Evolutionary conservation across 2,888 invertebrate genomes (phyloP).

Genomic region (Scaptodrosophila latifasciaeformis): DNA sequence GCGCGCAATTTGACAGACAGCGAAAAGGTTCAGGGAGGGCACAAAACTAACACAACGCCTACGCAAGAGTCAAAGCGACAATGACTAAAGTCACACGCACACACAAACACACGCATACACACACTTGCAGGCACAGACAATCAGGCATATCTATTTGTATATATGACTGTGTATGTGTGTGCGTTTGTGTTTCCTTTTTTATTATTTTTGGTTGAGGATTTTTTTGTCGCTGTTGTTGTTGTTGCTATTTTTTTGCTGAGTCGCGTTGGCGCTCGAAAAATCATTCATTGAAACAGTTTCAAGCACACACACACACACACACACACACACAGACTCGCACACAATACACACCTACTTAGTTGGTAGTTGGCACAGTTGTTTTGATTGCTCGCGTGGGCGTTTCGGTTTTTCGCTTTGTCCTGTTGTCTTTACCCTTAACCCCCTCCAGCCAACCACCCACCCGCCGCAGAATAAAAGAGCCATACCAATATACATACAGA

Average conservation of each 20-base stretch:
- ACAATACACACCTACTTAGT: slow-evolving; percentile 25
- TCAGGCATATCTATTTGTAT: too few species aligned
- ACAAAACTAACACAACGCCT: slow-evolving; percentile 40
- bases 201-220: neutral
- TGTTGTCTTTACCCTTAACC: slow-evolving; percentile 10
- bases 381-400: slow-evolving; percentile 62
- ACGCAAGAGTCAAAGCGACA: slow-evolving; percentile 30
- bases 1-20: neutral
- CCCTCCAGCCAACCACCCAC: too few species aligned
- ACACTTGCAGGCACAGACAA: neutral
- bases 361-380: slow-evolving; percentile 50
- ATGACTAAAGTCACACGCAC: neutral
- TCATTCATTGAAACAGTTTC: slow-evolving; percentile 56
- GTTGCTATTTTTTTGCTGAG: neutral
- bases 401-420: slow-evolving; percentile 28
- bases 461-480: too few species aligned
- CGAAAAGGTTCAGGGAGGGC: too few species aligned
- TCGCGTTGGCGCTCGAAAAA: slow-evolving; percentile 41
- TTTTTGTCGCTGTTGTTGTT: neutral
- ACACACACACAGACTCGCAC: neutral
- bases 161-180: neutral
- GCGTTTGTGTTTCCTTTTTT: neutral
- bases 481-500: too few species aligned
- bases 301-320: slow-evolving; percentile 15
- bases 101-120: neutral